Percentiles rank a stretch among this genome's conserved stretches.
Evolutionary conservation across 1,140 invertebrate species (phyloP).

Genomic region (Drosophila cardini): DNA sequence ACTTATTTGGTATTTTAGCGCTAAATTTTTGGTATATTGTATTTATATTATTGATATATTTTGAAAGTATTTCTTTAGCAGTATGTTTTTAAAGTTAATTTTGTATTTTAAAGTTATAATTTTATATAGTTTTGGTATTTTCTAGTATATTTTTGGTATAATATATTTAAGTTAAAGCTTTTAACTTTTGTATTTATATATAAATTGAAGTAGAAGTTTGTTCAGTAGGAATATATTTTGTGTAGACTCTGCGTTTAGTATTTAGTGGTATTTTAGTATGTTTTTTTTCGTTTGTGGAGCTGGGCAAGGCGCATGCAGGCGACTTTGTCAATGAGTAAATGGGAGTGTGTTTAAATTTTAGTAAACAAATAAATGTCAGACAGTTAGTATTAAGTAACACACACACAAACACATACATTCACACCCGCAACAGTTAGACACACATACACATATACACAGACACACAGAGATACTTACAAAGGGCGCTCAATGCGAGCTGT

Average conservation of each 20-base stretch:
- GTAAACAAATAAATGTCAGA: slow-evolving; percentile 8
- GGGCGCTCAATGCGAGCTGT: slow-evolving; percentile 63
- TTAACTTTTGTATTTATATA: neutral
- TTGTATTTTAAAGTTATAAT: neutral
- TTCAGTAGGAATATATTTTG: slow-evolving; percentile 27
- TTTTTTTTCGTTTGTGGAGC: neutral
- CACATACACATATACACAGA: slow-evolving; percentile 33
- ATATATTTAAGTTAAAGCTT: neutral
- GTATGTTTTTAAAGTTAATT: neutral
- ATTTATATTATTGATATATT: neutral
- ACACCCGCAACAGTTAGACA: slow-evolving; percentile 25
- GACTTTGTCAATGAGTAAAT: slow-evolving; percentile 2
- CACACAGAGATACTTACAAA: slow-evolving; percentile 68
- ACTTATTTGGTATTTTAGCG: neutral
- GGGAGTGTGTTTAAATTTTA: neutral
- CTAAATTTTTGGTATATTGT: neutral
- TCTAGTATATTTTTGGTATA: neutral
- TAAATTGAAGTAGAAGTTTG: neutral
- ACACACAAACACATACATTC: slow-evolving; percentile 13
- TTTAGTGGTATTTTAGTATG: slow-evolving; percentile 28
- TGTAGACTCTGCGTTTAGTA: slow-evolving; percentile 26
- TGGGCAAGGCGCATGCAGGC: slow-evolving; percentile 52
- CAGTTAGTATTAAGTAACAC: slow-evolving; percentile 23
- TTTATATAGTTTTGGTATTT: neutral
- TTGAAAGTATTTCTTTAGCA: neutral